A percentile compares a stretch with the other conserved stretches of the same genome.
Conservation (phyloP, 2,888 invertebrate genomes). For the Ditula angustiorana region DNA sequence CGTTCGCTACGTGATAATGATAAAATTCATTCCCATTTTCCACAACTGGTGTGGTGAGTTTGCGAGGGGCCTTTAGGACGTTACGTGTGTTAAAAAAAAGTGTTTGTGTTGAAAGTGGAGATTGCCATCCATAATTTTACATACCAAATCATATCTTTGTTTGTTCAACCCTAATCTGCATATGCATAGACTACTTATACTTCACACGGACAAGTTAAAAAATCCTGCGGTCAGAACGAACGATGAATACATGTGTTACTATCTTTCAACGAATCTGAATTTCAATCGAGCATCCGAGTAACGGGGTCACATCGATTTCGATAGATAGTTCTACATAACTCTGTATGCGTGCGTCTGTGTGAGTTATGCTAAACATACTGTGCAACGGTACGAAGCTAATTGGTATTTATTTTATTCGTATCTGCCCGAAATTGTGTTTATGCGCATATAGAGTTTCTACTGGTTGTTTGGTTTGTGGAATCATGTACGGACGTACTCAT, state of each 20-base stretch:
- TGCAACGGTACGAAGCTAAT: conserved; percentile 54
- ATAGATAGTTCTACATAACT: conserved; percentile 71
- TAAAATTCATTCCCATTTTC: conserved; percentile 17
- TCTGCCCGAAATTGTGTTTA: conserved; percentile 49
- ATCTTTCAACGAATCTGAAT: conserved; percentile 76
- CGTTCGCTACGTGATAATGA: not conserved
- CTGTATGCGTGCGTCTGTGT: conserved; percentile 58
- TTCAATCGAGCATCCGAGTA: conserved; percentile 76
- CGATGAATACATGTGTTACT: conserved; percentile 77
- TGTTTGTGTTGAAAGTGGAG: conserved; percentile 72
- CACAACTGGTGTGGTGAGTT: conserved; percentile 6
- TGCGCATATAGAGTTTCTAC: conserved; percentile 43
- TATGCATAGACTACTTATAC: conserved; percentile 73
- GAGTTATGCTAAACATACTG: conserved; percentile 53
- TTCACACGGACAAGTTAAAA: conserved; percentile 61
- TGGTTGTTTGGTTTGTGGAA: conserved; percentile 51
- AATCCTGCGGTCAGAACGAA: conserved; percentile 73
- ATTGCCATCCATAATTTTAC: conserved; percentile 71
- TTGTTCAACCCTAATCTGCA: conserved; percentile 74
- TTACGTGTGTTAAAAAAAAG: conserved; percentile 35
- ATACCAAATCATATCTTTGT: conserved; percentile 79
- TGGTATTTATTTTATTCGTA: conserved; percentile 58
- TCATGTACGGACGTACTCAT: conserved; percentile 39
- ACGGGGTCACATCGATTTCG: conserved; percentile 79
- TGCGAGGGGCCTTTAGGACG: conserved; percentile 19